Conservation (phyloP, 2,113 vertebrate genomes). For the Accipiter cooperii region DNA sequence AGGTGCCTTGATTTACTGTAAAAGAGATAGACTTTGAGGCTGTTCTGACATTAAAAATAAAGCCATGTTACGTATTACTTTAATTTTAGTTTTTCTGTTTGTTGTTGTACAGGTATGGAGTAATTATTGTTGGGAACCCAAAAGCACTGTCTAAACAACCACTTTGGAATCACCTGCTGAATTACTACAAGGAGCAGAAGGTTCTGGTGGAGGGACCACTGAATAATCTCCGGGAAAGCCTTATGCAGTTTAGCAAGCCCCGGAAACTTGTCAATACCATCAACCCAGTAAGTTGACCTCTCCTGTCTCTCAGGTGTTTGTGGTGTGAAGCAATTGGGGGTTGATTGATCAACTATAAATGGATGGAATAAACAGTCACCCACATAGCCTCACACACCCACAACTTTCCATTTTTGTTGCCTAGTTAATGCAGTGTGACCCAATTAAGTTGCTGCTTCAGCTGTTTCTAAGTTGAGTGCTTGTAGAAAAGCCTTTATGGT, state of each 20-base stretch:
- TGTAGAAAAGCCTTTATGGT: neutral
- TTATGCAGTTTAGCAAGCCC: slow-evolving; percentile 99
- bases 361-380: neutral
- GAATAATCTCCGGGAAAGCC: slow-evolving; percentile 97
- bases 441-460: neutral
- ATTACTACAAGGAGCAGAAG: slow-evolving; percentile 99
- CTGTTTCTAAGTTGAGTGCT: rapidly evolving
- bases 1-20: neutral
- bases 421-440: neutral
- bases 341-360: neutral
- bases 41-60: neutral
- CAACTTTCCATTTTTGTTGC: neutral
- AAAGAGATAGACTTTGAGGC: rapidly evolving
- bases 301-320: neutral
- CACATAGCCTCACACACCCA: neutral
- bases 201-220: slow-evolving; percentile 96
- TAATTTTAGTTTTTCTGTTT: rapidly evolving
- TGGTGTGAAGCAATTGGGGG: neutral
- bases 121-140: slow-evolving; percentile 97
- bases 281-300: slow-evolving; percentile 84
- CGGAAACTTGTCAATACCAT: slow-evolving; percentile 97
- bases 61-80: too few relatives aligned
- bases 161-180: slow-evolving; percentile 96
- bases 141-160: slow-evolving; percentile 98
- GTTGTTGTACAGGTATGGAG: slow-evolving; percentile 79